Base-by-base conservation (phyloP, 2,888 invertebrate genomes). In the Cheilosia pagana region DNA sequence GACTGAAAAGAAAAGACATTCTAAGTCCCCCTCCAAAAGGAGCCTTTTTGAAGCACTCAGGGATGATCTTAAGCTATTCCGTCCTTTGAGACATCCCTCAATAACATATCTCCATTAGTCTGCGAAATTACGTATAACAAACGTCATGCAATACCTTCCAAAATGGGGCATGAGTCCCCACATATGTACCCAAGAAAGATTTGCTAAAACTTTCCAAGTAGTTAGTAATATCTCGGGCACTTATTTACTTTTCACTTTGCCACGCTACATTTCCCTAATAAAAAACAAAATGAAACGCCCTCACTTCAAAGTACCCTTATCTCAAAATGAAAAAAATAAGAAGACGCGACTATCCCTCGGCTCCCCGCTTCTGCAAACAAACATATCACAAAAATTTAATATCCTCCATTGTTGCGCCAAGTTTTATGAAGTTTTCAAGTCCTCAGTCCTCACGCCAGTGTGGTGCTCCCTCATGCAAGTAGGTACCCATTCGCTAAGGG, bases 371-470 rank as follows among this genome's bases (percentile, higher is more conserved):
- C 14, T 12, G 14, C 50, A 59, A 72, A 65, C 65, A 67, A 53
- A 76, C 55, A 48, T 35, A 63, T 71, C 57, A 59, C 43, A 60
- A 65, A 65, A 76, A 71, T 59, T 52, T 76, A 65, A 82, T 82
- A 82, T 77, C 65, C 65, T 48, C 81, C 76, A 71, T 82, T 76
- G 77, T 77, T 82, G 53, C 25, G 45, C 65, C 65, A 77, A 77
- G 81, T 76, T 76, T 76, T 75, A 81, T 81, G 35, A 76, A 76
- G 81, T 81, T 82, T 76, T 77, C 28, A 76, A 71, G 23, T 53
- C 28, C 81, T 60, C 70, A 71, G 23, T 53, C 28, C 81, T 60
- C 70, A 53, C 71, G 48, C 81, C 65, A 48, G 45, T 19, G 45
- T 7, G 16, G 16, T 41, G 16, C 39, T 45, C 31, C 43, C 43